Evolutionary conservation across 35 echinoderm and acorn worm genomes (phyloP), one percentile per base, ranked within the genome.

Genomic region (Stichopus chloronotus): DNA sequence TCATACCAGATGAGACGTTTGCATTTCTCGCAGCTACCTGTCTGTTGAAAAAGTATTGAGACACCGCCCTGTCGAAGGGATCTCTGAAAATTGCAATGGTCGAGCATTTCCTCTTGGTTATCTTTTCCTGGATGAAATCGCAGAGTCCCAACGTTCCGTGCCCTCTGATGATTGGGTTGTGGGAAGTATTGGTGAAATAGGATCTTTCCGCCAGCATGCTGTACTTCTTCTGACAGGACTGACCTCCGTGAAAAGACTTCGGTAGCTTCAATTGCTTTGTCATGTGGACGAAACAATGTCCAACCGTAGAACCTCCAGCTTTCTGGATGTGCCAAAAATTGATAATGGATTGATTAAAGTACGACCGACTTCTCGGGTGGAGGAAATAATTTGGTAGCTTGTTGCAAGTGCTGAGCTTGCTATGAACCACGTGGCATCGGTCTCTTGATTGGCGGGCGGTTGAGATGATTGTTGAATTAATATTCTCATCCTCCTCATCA

Each of bases 341-440:
- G 17, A 76, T 76, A 24, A 76, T 76, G 24, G 72, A 17, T 20
- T 76, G 17, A 20, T 76, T 17, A 76, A 76, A 76, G 24, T 11
- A 8, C 11, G 17, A 6, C 12, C 72, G 8, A 17, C 24, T 16
- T 0, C 24, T 9, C 11, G 17, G 17, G 11, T 76, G 24, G 24
- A 76, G 72, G 72, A 76, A 76, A 76, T 8, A 76, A 24, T 76
- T 76, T 76, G 72, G 72, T 16, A 76, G 24, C 11, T 76, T 76
- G 72, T 24, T 76, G 11, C 72, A 76, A 76, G 17, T 16, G 72
- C 11, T 76, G 72, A 17, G 72, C 6, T 16, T 76, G 72, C 17
- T 17, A 20, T 17, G 72, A 8, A 12, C 17, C 17, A 11, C 24
- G 11, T 76, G 72, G 13, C 72, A 76, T 11, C 12, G 17, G 13